phyloP scores from a whole-genome alignment of 2,113 vertebrate genomes.

The Eudyptes chrysolophus region DNA sequence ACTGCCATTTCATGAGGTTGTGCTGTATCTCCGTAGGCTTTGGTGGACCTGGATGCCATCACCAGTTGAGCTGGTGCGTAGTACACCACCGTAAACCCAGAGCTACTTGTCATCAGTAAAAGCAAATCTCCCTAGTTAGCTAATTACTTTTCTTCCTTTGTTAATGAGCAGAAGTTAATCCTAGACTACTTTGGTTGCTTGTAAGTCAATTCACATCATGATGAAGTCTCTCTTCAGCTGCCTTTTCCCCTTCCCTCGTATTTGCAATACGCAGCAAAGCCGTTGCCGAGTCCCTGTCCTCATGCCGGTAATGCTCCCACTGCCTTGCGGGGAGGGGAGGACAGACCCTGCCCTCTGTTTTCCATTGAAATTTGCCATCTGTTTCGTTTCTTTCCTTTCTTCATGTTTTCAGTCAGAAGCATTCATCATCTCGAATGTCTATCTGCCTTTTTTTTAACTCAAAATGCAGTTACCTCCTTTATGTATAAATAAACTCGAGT shows the following conservation, averaged over 20 bases:
- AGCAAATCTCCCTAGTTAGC: neutral
- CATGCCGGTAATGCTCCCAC: fast-evolving
- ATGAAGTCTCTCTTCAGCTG: neutral
- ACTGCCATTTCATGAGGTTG: neutral
- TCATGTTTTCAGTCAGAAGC: neutral
- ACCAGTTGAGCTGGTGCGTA: neutral
- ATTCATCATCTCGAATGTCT: neutral
- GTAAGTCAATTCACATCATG: neutral
- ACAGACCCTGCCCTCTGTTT: neutral
- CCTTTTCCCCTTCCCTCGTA: neutral
- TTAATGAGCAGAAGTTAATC: neutral
- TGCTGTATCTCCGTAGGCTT: neutral
- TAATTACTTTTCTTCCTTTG: neutral
- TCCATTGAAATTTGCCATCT: neutral
- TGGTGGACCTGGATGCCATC: neutral
- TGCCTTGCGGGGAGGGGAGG: neutral
- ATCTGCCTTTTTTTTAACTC: neutral
- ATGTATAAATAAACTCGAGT: slow-evolving; percentile 2
- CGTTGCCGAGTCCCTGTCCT: neutral
- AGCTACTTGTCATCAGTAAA: neutral
- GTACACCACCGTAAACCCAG: fast-evolving
- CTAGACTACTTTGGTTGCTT: neutral
- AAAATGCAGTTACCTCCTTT: neutral
- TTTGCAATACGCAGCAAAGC: neutral
- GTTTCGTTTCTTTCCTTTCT: neutral